These are phyloP conservation scores for Syngnathus typhle DNA, from an alignment of 2,113 vertebrate genomes.

Conservation along the genomic window DNA sequence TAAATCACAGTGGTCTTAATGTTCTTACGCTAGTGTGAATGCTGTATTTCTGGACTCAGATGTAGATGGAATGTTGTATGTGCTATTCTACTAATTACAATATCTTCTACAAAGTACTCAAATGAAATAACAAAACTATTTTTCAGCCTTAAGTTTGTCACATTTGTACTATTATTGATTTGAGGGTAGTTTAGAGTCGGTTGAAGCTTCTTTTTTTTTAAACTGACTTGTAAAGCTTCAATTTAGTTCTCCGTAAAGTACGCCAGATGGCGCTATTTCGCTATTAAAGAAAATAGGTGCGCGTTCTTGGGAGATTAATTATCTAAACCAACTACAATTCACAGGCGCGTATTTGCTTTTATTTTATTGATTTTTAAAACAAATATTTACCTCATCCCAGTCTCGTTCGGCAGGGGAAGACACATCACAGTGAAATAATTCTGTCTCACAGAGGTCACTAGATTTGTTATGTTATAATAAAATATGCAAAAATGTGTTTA, in stretches of 20 bases:
- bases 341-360: conserved; percentile 1
- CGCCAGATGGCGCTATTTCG: conserved; percentile 45
- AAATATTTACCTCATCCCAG: neutral
- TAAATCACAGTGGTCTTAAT: conserved; percentile 28
- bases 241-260: neutral
- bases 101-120: neutral
- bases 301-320: neutral
- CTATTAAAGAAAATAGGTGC: conserved; percentile 21
- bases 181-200: neutral
- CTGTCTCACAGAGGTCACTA: neutral
- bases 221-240: neutral
- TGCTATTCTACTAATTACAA: neutral
- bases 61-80: neutral
- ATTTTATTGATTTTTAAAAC: neutral
- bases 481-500: neutral
- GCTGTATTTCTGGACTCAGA: neutral
- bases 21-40: conserved; percentile 3
- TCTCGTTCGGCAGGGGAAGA: neutral
- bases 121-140: neutral
- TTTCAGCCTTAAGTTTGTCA: neutral
- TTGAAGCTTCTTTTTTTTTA: neutral
- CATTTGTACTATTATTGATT: neutral
- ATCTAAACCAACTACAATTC: conserved; percentile 19
- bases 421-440: neutral
- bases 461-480: neutral